phyloP scores from a whole-genome alignment of 2,113 vertebrate species.

The Mellivora capensis region DNA sequence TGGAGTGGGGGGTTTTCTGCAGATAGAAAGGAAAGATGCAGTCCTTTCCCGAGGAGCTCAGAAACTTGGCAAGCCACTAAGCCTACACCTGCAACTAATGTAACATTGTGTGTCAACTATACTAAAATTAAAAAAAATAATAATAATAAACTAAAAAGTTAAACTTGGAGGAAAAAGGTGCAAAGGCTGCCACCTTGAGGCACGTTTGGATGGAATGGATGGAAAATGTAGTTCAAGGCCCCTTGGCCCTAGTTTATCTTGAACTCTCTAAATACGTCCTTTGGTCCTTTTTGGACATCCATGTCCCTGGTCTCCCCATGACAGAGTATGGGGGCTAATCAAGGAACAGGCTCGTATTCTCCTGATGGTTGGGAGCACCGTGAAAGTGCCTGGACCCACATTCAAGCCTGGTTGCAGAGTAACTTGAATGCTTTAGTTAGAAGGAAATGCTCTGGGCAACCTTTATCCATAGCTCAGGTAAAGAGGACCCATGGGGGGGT shows the following conservation, averaged over 20 bases:
- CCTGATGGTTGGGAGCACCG: rapidly evolving
- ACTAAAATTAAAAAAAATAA: neutral
- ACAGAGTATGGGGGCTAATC: neutral
- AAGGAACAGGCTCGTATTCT: neutral
- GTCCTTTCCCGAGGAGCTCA: neutral
- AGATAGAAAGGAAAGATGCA: neutral
- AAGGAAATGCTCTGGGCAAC: neutral
- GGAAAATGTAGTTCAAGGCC: neutral
- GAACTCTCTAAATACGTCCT: neutral
- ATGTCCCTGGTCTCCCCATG: rapidly evolving
- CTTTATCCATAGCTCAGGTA: neutral
- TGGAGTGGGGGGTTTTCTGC: rapidly evolving
- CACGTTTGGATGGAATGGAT: neutral
- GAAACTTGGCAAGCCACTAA: neutral
- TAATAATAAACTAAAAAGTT: neutral
- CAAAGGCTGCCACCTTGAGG: neutral
- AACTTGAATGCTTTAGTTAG: neutral
- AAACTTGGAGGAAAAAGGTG: neutral
- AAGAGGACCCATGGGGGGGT: neutral
- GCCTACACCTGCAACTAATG: neutral
- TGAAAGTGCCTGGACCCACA: too few relatives aligned
- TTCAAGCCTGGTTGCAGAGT: neutral
- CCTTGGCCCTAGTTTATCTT: neutral
- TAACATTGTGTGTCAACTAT: neutral
- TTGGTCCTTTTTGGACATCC: neutral